Percentiles rank a stretch among this genome's conserved stretches.
Evolutionary conservation across 2,888 invertebrate genomes (phyloP).

Genomic region (Cenopis cana): DNA sequence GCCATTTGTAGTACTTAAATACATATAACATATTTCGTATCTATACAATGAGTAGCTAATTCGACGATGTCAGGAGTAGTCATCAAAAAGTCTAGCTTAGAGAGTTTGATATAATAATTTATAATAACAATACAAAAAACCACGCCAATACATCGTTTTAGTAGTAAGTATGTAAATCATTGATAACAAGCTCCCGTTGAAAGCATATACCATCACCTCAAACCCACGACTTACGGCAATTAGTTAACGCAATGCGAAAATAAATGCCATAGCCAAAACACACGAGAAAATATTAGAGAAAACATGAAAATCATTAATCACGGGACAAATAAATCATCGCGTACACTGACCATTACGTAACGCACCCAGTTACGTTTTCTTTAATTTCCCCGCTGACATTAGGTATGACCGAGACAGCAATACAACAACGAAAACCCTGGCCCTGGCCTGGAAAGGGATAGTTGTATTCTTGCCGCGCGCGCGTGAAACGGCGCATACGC

Average conservation of each 20-base stretch:
- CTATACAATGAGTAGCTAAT: too few species aligned
- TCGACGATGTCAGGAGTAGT: too few species aligned
- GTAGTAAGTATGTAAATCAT: neutral
- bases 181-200: slow-evolving; percentile 22
- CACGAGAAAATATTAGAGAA: slow-evolving; percentile 69
- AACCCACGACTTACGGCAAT: slow-evolving; percentile 43
- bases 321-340: slow-evolving; percentile 75
- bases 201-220: slow-evolving; percentile 31
- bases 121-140: neutral
- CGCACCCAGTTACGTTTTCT: slow-evolving; percentile 64
- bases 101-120: too few species aligned
- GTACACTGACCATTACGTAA: slow-evolving; percentile 70
- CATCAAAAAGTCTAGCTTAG: too few species aligned
- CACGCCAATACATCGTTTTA: neutral
- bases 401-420: slow-evolving; percentile 55
- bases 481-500: slow-evolving; percentile 66
- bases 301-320: slow-evolving; percentile 75
- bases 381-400: slow-evolving; percentile 71
- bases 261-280: slow-evolving; percentile 59
- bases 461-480: slow-evolving; percentile 49
- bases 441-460: slow-evolving; percentile 58
- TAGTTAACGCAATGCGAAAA: slow-evolving; percentile 59
- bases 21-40: too few species aligned
- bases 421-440: slow-evolving; percentile 51
- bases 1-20: too few species aligned